Base-by-base conservation (phyloP, 30 jellyfish, hydroid and myxozoan species). In the Chrysaora quinquecirrha region DNA sequence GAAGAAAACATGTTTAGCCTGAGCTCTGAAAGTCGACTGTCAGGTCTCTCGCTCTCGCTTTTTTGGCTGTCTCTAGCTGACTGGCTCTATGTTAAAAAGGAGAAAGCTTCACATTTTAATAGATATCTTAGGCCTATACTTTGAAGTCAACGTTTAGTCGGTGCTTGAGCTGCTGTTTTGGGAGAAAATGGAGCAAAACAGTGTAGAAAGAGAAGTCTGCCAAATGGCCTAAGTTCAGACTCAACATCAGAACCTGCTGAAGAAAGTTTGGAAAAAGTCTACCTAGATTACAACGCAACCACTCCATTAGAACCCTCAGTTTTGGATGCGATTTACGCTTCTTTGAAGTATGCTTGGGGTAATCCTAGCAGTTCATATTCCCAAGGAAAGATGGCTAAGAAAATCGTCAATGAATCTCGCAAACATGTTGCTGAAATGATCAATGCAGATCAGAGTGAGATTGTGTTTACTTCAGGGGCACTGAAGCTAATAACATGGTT, bases 221-320 rank as follows among this genome's bases (percentile, higher is more conserved):
- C 6, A 38, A 38, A 38, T 38, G 54, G 54, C 54, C 54, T 38
- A 38, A 38, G 6, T 6, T 6, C 6, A 38, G 54, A 38, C 6
- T 6, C 6, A 38, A 14, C 6, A 38, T 3, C 11, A 3, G 54
- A 38, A 38, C 54, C 3, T 25, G 56, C n/a, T 68, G 60, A 3
- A 23, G 50, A 54, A 21, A 56, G 74, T 4, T 28, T 43, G 27
- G 30, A 52, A 24, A 58, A 80, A 6, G 76, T 93, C 3, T 93
- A 86, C 49, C 34, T 93, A 43, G 98, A 93, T 71, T 93, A 73
- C 86, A 93, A 93, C 68, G 98, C 98, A 22, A 93, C 98, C 4
- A 93, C 98, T n/a, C 98, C 98, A n/a, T 34, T 93, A 23, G 96
- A 80, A 24, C 88, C 93, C 25, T 49, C 96, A 4, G 98, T 93